Conservation (phyloP, 2,888 invertebrate species). For the Lasioglossum pauxillum region DNA sequence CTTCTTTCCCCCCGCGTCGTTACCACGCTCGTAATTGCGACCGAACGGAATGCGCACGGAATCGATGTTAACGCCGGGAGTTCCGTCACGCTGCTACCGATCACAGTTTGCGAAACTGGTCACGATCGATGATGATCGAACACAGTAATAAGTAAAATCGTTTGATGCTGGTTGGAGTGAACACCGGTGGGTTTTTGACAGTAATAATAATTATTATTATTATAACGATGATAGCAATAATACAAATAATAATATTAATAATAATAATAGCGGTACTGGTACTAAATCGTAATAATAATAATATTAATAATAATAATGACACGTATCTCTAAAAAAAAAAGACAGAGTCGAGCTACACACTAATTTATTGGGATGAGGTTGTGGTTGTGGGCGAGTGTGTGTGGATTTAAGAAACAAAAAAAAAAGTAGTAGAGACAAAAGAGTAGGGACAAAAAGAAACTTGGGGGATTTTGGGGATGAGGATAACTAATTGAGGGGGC, state of each 20-base stretch:
- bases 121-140: neutral
- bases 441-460: slow-evolving; percentile 48
- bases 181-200: slow-evolving; percentile 60
- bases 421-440: slow-evolving; percentile 3
- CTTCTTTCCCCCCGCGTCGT: neutral
- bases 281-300: slow-evolving; percentile 80
- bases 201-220: slow-evolving; percentile 81
- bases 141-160: neutral
- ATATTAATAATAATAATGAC: slow-evolving; percentile 78
- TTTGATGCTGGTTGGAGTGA: neutral
- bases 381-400: slow-evolving; percentile 68
- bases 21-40: neutral
- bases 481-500: slow-evolving; percentile 32
- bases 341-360: slow-evolving; percentile 76
- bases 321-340: slow-evolving; percentile 73
- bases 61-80: neutral
- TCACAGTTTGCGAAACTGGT: neutral
- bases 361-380: slow-evolving; percentile 76
- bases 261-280: slow-evolving; percentile 80
- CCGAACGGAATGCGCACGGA: slow-evolving; percentile 1
- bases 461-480: slow-evolving; percentile 48
- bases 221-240: slow-evolving; percentile 81
- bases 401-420: slow-evolving; percentile 65
- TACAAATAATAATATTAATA: slow-evolving; percentile 83
- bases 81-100: neutral